Conservation (phyloP, 2,113 vertebrate species). For the Pterocles orientalis region DNA sequence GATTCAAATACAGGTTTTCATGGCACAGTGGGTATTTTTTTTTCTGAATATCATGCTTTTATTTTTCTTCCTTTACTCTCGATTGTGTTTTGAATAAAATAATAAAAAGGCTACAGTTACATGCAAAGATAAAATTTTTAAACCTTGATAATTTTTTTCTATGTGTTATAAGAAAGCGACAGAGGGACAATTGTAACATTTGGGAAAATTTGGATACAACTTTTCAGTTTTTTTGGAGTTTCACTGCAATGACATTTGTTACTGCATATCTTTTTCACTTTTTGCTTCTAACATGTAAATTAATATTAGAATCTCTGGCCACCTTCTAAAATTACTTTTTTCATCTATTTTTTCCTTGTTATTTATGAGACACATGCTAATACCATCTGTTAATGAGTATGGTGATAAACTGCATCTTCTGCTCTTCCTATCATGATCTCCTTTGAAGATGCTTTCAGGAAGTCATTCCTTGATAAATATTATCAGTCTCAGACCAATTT, state of each 20-base stretch:
- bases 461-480: not conserved
- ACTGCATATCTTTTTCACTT: not conserved
- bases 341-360: conserved; percentile 1
- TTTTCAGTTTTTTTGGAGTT: not conserved
- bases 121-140: not conserved
- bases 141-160: not conserved
- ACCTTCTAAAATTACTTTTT: not conserved
- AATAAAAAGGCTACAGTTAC: not conserved
- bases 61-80: not conserved
- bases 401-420: not conserved
- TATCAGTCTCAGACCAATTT: not conserved
- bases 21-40: not conserved
- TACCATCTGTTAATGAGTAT: conserved; percentile 32
- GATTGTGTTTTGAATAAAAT: not conserved
- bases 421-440: not conserved
- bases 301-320: not conserved
- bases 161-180: not conserved
- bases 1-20: not conserved
- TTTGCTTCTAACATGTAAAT: not conserved
- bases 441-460: not conserved
- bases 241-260: not conserved
- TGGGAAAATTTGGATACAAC: not conserved
- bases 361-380: not conserved
- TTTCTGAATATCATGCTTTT: not conserved
- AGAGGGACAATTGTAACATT: not conserved